Evolutionary conservation across 2,113 vertebrate species (phyloP).

Genomic region (Ornithorhynchus anatinus): DNA sequence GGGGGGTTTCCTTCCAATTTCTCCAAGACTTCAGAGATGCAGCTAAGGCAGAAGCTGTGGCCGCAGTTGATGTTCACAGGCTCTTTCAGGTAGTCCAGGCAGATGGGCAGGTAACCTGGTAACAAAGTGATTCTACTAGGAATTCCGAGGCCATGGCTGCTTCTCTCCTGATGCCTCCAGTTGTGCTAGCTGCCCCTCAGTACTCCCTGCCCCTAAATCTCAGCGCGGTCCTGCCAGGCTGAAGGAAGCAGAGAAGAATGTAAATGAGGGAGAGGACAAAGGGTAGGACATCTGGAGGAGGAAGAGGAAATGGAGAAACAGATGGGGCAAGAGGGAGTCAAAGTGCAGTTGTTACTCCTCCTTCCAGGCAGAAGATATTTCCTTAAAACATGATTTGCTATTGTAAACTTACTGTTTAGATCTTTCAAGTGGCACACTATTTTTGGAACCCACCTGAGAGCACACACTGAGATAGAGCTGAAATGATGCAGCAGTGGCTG

Average conservation of each 20-base stretch:
- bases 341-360: too few species aligned
- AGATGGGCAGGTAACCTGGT: conserved; percentile 76
- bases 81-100: conserved; percentile 81
- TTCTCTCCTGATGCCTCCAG: not conserved
- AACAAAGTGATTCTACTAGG: conserved; percentile 39
- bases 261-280: not conserved
- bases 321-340: too few species aligned
- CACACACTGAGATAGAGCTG: too few species aligned
- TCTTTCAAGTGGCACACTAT: too few species aligned
- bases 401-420: too few species aligned
- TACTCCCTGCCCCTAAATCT: not conserved
- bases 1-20: not conserved
- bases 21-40: not conserved
- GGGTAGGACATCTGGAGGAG: not conserved
- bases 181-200: not conserved
- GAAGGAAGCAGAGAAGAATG: not conserved
- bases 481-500: too few species aligned
- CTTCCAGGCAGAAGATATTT: too few species aligned
- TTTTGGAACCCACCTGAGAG: too few species aligned
- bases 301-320: too few species aligned
- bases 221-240: not conserved
- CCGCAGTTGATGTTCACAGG: too few species aligned
- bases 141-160: conserved; percentile 30
- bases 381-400: too few species aligned
- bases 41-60: conserved; percentile 52